Base-by-base conservation (phyloP, 2,113 vertebrate species). In the Rhinolophus sinicus region DNA sequence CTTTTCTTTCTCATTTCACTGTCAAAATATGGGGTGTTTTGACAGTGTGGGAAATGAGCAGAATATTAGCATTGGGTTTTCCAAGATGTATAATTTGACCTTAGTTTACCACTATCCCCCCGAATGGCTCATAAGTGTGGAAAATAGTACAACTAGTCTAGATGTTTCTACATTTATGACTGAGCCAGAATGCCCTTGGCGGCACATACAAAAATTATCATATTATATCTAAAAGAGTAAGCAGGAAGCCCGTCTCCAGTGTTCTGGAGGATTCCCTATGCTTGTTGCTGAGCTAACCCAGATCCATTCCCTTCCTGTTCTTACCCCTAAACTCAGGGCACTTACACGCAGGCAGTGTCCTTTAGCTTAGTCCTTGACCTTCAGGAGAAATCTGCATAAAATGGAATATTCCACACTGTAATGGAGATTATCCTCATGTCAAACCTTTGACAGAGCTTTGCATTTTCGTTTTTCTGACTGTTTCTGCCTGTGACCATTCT, bases 71-170 rank as follows among this genome's bases (percentile, higher is more conserved):
- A 69, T 22, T 26, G 26, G 21, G 28, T 69, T 89, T 91, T 88
- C 72, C 78, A 52, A 96, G 76, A 73, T 67, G 9, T 72, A 12
- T 78, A 76, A 76, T 77, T 81, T 85, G 78, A 86, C 87, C 52
- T 90, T 65, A 90, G 52, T 73, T 90, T 83, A 88, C 56, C 72
- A 8, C n/a, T 69, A 3, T 65, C 33, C 54, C 33, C 33, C 62
- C 60, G 30, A 81, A 82, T 69, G 54, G 12, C 19, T 80, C 33
- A 38, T n/a, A 38, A 33, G 26, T 52, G 6, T 94, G 22, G 65
- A 4, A 95, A 70, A 47, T 14, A 11, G 15, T 35, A 10, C 47
- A 95, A 35, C 30, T 64, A 77, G 38, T 81, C 65, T 80, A 69
- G 26, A 50, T 76, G 38, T 73, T 67, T 95, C 33, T 16, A 24